Evolutionary conservation across 2,113 vertebrate species (phyloP).

Genomic region (Cygnus buccinator): DNA sequence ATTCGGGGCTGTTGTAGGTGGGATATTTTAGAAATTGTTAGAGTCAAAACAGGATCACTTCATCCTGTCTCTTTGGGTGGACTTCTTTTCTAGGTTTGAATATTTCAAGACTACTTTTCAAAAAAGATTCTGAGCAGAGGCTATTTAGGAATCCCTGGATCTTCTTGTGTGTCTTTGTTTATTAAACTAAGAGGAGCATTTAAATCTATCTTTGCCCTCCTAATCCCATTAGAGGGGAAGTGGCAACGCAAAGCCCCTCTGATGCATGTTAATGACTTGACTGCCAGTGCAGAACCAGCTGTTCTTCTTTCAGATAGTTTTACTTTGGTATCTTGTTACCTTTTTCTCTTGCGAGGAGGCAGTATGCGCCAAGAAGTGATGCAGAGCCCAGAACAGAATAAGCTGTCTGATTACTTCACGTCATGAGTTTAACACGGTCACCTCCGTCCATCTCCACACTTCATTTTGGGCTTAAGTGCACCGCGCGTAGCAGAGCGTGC

Average conservation of each 20-base stretch:
- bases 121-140: neutral
- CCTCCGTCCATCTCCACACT: neutral
- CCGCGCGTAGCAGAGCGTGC: neutral
- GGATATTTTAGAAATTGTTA: neutral
- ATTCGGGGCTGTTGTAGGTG: neutral
- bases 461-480: neutral
- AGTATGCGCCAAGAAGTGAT: neutral
- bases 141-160: neutral
- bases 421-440: neutral
- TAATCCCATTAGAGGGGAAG: slow-evolving; percentile 32
- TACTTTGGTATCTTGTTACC: neutral
- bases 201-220: slow-evolving; percentile 4
- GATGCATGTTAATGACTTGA: neutral
- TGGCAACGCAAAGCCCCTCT: neutral
- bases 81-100: neutral
- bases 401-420: neutral
- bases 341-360: neutral
- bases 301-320: neutral
- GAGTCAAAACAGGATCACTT: neutral
- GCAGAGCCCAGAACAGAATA: neutral
- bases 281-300: slow-evolving; percentile 18
- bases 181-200: neutral
- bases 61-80: neutral
- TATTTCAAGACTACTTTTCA: neutral
- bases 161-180: neutral